Evolutionary conservation across 1,140 invertebrate species (phyloP).

Genomic region (Cataglyphis hispanica): DNA sequence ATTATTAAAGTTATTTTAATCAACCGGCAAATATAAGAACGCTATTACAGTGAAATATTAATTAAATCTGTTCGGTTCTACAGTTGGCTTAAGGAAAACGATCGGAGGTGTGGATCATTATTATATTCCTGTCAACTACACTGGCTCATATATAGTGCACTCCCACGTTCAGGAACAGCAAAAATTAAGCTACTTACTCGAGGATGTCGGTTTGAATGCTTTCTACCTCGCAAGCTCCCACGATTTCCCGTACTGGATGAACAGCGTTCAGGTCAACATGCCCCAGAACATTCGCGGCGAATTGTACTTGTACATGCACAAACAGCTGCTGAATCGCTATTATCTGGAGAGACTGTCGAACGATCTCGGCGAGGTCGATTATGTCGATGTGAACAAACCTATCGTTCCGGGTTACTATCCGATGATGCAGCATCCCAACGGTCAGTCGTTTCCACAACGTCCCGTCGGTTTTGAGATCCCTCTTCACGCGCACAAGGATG

Average conservation of each 20-base stretch:
- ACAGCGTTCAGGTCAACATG: slow-evolving; percentile 85
- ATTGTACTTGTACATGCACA: slow-evolving; percentile 88
- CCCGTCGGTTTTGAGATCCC: slow-evolving; percentile 84
- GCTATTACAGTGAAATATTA: slow-evolving; percentile 3
- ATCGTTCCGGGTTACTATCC: slow-evolving; percentile 89
- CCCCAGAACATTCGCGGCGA: slow-evolving; percentile 88
- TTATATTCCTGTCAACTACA: slow-evolving; percentile 86
- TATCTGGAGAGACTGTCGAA: slow-evolving; percentile 90
- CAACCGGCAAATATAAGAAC: not conserved
- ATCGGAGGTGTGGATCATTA: slow-evolving; percentile 61
- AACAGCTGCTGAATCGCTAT: slow-evolving; percentile 88
- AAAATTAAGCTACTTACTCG: slow-evolving; percentile 89
- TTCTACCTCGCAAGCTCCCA: slow-evolving; percentile 89
- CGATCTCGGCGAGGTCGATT: slow-evolving; percentile 88
- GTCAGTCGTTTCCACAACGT: slow-evolving; percentile 89
- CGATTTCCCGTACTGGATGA: slow-evolving; percentile 89
- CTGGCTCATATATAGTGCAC: slow-evolving; percentile 83
- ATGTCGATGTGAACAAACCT: slow-evolving; percentile 86
- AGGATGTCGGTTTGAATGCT: slow-evolving; percentile 90
- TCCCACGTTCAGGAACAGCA: slow-evolving; percentile 37
- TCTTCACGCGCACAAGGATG: slow-evolving; percentile 75
- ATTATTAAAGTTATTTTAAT: not conserved
- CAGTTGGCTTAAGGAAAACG: slow-evolving; percentile 57
- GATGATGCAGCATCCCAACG: slow-evolving; percentile 89
- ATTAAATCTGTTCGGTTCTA: not conserved